Base-by-base conservation (phyloP, 2,797 vertebrate genomes). In the Sparus aurata region DNA sequence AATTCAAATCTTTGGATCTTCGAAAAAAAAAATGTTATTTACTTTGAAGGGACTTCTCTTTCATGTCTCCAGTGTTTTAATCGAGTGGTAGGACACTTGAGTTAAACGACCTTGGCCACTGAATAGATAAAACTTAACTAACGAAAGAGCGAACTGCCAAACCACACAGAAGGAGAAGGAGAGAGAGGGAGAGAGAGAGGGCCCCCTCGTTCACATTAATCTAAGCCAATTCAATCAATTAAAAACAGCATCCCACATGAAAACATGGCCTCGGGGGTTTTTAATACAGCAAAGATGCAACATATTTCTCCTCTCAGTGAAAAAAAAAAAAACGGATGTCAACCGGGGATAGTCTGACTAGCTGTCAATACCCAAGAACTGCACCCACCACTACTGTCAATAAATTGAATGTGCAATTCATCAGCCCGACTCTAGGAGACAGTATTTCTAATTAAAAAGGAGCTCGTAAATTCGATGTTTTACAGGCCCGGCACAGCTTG, bases 361-460 rank as follows among this genome's bases (percentile, higher is more conserved):
- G 71, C 52, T 90, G 89, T 91, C 86, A 71, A 85, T 87, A 79
- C 45, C 60, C 74, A 50, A 55, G 85, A 86, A 81, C 79, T 47
- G 46, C 78, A 63, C 66, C 72, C 68, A 64, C 75, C 72, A 79
- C 73, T 23, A 23, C 80, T 55, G 80, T 89, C 92, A 90, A 94
- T 94, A 91, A 87, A 94, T 73, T 80, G 86, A 93, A 92, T 85
- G 92, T 90, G 93, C 89, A 89, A 96, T 96, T 95, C 92, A 96
- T 96, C 91, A 92, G 87, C 88, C 90, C 75, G 81, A 84, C 90
- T 94, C 85, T 92, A 87, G 62, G 92, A 95, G 91, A 93, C 91
- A 94, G 95, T 95, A 96, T 95, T 96, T 95, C 94, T 96, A 97
- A 97, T 97, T 96, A 95, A 97, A 96, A 95, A 90, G 83, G 85